Percentiles rank a stretch among this genome's conserved stretches.
These are phyloP conservation scores for Pherbina coryleti DNA, from an alignment of 2,888 invertebrate genomes.

Conservation along the genomic window DNA sequence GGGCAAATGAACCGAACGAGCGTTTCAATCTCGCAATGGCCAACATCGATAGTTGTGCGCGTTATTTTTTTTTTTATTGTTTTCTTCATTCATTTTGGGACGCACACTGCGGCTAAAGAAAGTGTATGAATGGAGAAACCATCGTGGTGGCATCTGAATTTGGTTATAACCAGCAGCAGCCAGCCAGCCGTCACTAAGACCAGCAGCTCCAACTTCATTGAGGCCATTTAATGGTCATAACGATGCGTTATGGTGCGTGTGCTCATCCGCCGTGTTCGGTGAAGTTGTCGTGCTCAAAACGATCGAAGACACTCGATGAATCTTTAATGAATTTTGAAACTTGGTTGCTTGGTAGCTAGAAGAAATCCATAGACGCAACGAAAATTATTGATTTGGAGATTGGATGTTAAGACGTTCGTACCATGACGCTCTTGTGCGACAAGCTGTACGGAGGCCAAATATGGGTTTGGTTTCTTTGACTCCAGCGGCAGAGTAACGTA, in stretches of 20 bases:
- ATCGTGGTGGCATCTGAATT: constrained; percentile 25
- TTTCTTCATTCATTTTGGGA: background rate
- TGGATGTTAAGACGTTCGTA: constrained; percentile 41
- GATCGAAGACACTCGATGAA: constrained; percentile 62
- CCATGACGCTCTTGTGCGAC: constrained; percentile 10
- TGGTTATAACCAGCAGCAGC: constrained; percentile 22
- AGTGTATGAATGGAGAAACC: constrained; percentile 26
- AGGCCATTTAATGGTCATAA: constrained; percentile 36
- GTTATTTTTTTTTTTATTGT: constrained; percentile 3
- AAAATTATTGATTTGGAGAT: constrained; percentile 61
- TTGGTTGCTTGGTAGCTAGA: constrained; percentile 50
- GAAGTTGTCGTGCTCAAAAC: constrained; percentile 44
- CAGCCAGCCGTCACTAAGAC: constrained; percentile 11
- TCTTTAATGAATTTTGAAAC: constrained; percentile 61
- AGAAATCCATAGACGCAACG: constrained; percentile 47
- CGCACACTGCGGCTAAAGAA: constrained; percentile 22
- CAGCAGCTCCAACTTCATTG: constrained; percentile 33
- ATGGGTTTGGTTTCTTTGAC: constrained; percentile 23
- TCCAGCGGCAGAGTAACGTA: constrained; percentile 7
- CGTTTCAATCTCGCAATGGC: constrained; percentile 28
- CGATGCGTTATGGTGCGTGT: constrained; percentile 40
- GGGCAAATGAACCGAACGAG: constrained; percentile 24
- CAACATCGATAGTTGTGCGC: background rate
- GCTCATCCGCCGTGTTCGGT: constrained; percentile 39
- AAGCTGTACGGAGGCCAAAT: background rate